Evolutionary conservation across 1,140 invertebrate genomes (phyloP), one percentile per base, ranked within the genome.

Genomic region (Ooceraea biroi): DNA sequence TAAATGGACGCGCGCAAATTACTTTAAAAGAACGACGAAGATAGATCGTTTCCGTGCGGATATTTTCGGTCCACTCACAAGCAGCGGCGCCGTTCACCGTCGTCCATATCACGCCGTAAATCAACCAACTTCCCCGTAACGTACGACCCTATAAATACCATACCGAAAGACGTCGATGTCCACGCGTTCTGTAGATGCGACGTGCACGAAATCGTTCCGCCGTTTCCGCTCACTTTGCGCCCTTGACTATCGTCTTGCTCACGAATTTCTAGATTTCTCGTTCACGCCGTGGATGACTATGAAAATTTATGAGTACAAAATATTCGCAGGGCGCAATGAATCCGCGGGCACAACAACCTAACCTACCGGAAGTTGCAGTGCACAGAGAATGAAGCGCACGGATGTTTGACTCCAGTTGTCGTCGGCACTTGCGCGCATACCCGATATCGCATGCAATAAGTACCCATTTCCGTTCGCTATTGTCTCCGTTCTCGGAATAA

Each of bases 261-360:
- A 50, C 76, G 65, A 50, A 22, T 80, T 65, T 80, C 69, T 80
- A 71, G 69, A 80, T 80, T 7, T 80, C 76, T 71, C 76, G 44
- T 48, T 80, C 55, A 61, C 55, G 57, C 61, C 44, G 58, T 57
- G 71, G 12, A 55, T 57, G 61, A 36, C 55, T 61, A 60, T 55
- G 30, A 44, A 58, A 36, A 52, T 61, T 14, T 46, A 11, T 57
- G 46, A 17, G 46, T 36, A 46, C 41, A 36, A 82, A n/a, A n/a
- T n/a, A n/a, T n/a, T n/a, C n/a, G n/a, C n/a, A n/a, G n/a, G n/a
- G n/a, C 74, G 74, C 74, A 66, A 78, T n/a, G 63, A 58, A 57
- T 68, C 63, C 63, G 63, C 25, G 76, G 17, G 50, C 57, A 25
- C 76, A 50, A 57, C 76, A 48, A n/a, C n/a, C n/a, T n/a, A n/a